Evolutionary conservation across 1,140 invertebrate genomes (phyloP).

Genomic region (Capitella teleta): DNA sequence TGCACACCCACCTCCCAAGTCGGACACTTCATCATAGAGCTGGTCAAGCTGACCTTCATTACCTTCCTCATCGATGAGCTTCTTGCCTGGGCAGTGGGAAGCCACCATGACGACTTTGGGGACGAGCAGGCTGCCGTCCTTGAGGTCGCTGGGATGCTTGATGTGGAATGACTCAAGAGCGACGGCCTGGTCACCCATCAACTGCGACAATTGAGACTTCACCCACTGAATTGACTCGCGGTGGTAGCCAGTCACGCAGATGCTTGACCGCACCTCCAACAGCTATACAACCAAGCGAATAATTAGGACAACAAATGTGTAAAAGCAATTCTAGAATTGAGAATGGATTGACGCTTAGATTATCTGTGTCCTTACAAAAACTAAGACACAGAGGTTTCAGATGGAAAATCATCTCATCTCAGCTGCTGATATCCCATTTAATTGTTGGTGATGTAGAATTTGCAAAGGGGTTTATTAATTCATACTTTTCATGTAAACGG

Average conservation of each 20-base stretch:
- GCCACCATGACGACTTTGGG: conserved; percentile 11
- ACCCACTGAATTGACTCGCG: conserved; percentile 5
- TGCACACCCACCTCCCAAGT: conserved; percentile 7
- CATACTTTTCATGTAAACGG: too few relatives aligned
- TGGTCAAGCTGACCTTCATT: conserved; percentile 7
- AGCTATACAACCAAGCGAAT: too few relatives aligned
- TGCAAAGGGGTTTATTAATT: too few relatives aligned
- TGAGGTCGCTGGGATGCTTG: conserved; percentile 1
- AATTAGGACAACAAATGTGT: too few relatives aligned
- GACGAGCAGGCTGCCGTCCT: conserved; percentile 10
- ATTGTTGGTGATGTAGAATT: too few relatives aligned
- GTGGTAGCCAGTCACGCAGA: conserved; percentile 7
- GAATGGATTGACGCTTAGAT: too few relatives aligned
- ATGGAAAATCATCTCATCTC: too few relatives aligned
- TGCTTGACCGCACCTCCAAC: conserved; percentile 3
- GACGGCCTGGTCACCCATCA: not conserved
- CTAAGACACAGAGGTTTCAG: too few relatives aligned
- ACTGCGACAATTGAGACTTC: not conserved
- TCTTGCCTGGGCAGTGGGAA: conserved; percentile 4
- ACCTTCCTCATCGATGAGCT: conserved; percentile 9
- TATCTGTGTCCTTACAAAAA: too few relatives aligned
- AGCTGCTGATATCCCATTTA: too few relatives aligned
- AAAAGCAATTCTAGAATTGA: too few relatives aligned
- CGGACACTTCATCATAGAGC: conserved; percentile 9
- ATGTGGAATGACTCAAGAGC: conserved; percentile 10